Conservation (phyloP, 2,113 vertebrate species). For the Engraulis encrasicolus region DNA sequence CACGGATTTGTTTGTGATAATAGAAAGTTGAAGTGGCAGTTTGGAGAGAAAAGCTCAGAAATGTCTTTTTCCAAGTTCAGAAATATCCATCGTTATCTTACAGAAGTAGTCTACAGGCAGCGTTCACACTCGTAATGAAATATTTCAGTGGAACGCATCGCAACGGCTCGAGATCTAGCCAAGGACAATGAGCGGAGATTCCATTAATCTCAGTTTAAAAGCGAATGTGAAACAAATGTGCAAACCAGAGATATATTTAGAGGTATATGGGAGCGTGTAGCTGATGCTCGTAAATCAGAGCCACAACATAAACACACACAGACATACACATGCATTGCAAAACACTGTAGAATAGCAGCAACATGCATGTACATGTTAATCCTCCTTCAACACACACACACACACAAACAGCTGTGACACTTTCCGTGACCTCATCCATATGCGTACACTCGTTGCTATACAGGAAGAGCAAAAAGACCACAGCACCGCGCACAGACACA, state of each 20-base stretch:
- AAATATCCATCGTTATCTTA: background rate
- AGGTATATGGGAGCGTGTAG: too few species aligned
- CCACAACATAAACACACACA: background rate
- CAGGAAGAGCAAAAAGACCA: background rate
- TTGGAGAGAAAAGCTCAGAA: background rate
- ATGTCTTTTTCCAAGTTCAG: too few species aligned
- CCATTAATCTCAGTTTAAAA: too few species aligned
- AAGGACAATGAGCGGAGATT: background rate
- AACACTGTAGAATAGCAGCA: background rate
- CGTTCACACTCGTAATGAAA: background rate
- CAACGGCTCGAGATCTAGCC: background rate
- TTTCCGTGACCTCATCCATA: background rate
- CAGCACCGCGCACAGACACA: constrained; percentile 48
- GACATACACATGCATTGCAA: background rate
- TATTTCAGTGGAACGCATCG: background rate
- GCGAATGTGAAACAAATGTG: too few species aligned
- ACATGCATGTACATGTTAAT: constrained; percentile 5
- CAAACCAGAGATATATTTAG: too few species aligned
- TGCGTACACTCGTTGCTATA: background rate
- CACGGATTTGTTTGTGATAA: background rate
- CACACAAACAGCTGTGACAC: background rate
- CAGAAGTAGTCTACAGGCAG: background rate
- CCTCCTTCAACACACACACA: too few species aligned
- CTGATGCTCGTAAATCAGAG: background rate
- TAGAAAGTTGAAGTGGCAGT: background rate